phyloP scores from a whole-genome alignment of 2,888 invertebrate species.

The Meiosimyza platycephala region DNA sequence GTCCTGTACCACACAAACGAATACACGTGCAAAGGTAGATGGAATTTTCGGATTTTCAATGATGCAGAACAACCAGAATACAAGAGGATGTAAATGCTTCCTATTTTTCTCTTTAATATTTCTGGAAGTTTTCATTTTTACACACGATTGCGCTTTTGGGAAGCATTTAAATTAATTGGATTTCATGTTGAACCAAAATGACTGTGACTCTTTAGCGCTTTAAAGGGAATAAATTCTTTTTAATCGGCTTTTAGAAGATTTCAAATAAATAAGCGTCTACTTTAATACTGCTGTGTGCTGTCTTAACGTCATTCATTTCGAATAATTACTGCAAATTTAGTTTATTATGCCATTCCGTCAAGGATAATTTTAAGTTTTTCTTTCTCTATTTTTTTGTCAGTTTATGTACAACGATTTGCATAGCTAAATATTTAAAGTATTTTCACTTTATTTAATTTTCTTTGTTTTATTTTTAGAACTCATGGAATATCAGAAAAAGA shows the following conservation, averaged over 20 bases:
- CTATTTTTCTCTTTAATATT: neutral
- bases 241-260: neutral
- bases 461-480: slow-evolving; percentile 69
- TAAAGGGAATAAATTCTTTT: slow-evolving; percentile 12
- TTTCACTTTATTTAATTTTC: slow-evolving; percentile 8
- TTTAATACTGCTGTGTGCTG: too few species aligned
- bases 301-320: too few species aligned
- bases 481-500: slow-evolving; percentile 74
- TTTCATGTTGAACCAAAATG: slow-evolving; percentile 35
- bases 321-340: too few species aligned
- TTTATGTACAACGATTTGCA: too few species aligned
- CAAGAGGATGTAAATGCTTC: neutral
- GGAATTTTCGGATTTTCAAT: too few species aligned
- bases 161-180: slow-evolving; percentile 59
- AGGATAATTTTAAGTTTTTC: too few species aligned
- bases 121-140: slow-evolving; percentile 5
- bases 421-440: too few species aligned
- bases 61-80: too few species aligned
- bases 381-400: too few species aligned
- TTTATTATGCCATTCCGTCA: too few species aligned
- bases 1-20: neutral
- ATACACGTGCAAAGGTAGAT: neutral
- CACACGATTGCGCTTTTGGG: slow-evolving; percentile 56
- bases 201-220: slow-evolving; percentile 28
- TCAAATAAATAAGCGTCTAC: neutral